Base-by-base conservation (phyloP, 2,113 vertebrate genomes). In the Oplegnathus fasciatus region DNA sequence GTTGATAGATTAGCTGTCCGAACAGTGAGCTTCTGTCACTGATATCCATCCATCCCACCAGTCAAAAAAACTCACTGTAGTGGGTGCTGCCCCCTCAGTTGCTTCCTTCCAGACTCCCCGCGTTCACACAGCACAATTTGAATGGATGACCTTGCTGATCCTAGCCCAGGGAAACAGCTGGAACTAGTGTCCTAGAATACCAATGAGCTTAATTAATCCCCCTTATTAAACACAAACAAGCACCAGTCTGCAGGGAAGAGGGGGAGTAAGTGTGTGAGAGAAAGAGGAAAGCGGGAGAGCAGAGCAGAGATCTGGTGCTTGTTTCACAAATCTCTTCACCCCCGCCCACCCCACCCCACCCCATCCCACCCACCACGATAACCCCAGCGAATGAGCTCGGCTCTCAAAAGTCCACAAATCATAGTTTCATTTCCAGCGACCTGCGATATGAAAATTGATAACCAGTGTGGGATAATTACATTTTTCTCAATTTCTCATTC, bases 151-250 rank as follows among this genome's bases (percentile, higher is more conserved):
- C 91, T 87, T 57, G 80, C 85, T 90, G 82, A 91, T 92, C 85
- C 48, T n/a, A 54, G 82, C 86, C 79, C 50, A 10, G 66, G 32
- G 75, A 94, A 92, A 92, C 90, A 93, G 88, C 89, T 92, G 91
- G 82, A 88, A 72, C 80, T 50, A 67, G 86, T 78, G 84, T 89
- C 86, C 85, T 86, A 52, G 94, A 94, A 95, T 95, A 93, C 87
- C 92, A 94, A 95, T 91, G 91, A 95, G 89, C 57, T 89, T 93
- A 94, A 95, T 96, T 93, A 94, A 95, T 95, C 83, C 89, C 87
- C 89, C 91, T 94, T 85, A 90, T 94, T 94, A 94, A 93, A 86
- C 80, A 88, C 91, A 95, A 94, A 95, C 91, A 94, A 87, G 92
- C 74, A 75, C 26, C 52, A 46, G 81, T 82, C 84, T 90, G 86